These are phyloP conservation scores for Holacanthella duospinosa DNA, from an alignment of 2,888 invertebrate species.

Conservation along the genomic window DNA sequence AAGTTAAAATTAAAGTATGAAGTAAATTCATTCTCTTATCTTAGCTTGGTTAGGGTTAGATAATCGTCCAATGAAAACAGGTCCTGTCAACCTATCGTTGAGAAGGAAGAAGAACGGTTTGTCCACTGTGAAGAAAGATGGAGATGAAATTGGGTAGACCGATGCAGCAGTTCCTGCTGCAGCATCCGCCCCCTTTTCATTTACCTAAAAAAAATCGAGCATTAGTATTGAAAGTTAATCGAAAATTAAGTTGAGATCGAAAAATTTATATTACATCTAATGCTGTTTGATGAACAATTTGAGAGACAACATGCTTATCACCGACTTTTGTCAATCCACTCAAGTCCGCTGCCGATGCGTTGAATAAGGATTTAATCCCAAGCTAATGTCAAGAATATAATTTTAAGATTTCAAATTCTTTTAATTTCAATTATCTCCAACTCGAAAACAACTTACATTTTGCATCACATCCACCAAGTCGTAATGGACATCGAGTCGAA, in stretches of 20 bases:
- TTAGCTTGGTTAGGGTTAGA: conserved; percentile 13
- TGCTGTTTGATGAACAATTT: conserved; percentile 21
- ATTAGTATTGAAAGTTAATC: background rate
- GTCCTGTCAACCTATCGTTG: conserved; percentile 25
- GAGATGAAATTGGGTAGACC: conserved; percentile 25
- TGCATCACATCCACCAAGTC: conserved; percentile 15
- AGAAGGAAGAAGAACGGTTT: conserved; percentile 26
- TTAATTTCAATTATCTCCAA: too few relatives aligned
- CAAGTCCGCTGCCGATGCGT: conserved; percentile 14
- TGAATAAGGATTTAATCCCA: conserved; percentile 20
- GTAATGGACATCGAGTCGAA: conserved; percentile 20
- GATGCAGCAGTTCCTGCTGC: conserved; percentile 18
- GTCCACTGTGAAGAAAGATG: conserved; percentile 20
- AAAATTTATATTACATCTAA: conserved; percentile 22
- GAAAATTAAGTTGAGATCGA: too few relatives aligned
- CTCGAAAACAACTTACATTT: conserved; percentile 18
- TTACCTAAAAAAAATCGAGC: conserved; percentile 7
- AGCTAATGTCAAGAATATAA: conserved; percentile 13
- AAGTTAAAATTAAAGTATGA: too few relatives aligned
- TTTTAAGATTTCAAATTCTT: background rate
- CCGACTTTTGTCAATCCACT: conserved; percentile 15
- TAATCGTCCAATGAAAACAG: conserved; percentile 23
- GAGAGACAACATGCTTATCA: conserved; percentile 15
- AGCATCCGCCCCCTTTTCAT: conserved; percentile 24
- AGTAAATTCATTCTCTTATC: background rate